These are phyloP conservation scores for Leptoclinus maculatus DNA, from an alignment of 2,797 vertebrate genomes.

Conservation along the genomic window DNA sequence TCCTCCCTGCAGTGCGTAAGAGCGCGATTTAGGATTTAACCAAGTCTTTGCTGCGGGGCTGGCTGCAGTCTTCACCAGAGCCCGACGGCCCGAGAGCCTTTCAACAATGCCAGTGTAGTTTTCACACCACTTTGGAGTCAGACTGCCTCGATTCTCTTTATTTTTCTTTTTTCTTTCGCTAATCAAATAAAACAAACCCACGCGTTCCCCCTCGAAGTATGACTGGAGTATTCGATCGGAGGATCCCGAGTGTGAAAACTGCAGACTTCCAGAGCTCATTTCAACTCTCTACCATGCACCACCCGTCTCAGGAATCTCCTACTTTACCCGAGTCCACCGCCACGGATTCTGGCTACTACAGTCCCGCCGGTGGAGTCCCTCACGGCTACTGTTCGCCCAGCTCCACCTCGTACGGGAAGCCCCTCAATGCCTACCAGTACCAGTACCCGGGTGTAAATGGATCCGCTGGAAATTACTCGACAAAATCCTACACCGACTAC, in stretches of 20 bases:
- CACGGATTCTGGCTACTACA: conserved; percentile 98
- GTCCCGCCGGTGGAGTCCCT: conserved; percentile 85
- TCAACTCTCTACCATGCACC: conserved; percentile 93
- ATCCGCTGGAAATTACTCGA: conserved; percentile 91
- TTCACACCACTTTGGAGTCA: conserved; percentile 72
- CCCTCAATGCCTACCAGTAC: conserved; percentile 95
- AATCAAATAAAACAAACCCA: conserved; percentile 50
- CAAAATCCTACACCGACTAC: conserved; percentile 95
- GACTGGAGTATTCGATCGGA: conserved; percentile 99
- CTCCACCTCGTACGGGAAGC: conserved; percentile 94
- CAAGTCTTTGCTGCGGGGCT: conserved; percentile 95
- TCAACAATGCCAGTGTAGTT: conserved; percentile 89
- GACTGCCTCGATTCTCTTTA: conserved; percentile 54
- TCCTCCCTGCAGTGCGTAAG: conserved; percentile 99
- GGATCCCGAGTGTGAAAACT: conserved; percentile 93
- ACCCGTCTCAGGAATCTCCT: conserved; percentile 98
- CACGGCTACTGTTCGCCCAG: conserved; percentile 97
- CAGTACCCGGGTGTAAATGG: conserved; percentile 95
- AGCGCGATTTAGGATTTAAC: conserved; percentile 99
- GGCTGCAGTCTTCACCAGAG: conserved; percentile 92
- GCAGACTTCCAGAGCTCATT: conserved; percentile 94
- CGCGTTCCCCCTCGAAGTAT: conserved; percentile 82
- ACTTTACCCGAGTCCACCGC: conserved; percentile 97
- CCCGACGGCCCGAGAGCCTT: conserved; percentile 82
- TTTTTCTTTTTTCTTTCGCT: conserved; percentile 9